Base-by-base conservation (phyloP, 2,113 vertebrate genomes). In the Lamprotornis superbus region DNA sequence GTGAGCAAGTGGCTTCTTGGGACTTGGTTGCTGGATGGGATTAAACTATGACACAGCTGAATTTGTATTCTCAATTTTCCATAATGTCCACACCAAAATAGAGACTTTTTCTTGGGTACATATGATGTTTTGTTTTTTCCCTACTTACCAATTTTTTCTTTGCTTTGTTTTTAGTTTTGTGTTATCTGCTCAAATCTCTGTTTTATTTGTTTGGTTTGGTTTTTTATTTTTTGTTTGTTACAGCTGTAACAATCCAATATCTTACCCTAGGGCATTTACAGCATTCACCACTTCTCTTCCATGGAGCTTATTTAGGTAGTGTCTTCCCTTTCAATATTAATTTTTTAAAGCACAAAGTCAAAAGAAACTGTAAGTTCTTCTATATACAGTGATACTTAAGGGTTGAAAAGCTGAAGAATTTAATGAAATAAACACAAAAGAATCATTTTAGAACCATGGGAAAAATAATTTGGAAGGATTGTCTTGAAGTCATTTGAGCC, bases 31-130 rank as follows among this genome's bases (percentile, higher is more conserved):
- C 50, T 49, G 19, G 21, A 35, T 73, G 35, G 11, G 11, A 42
- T 56, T 73, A 64, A 49, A 49, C 17, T 71, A 27, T 8, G 16
- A 56, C 17, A 19, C 8, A 73, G 70, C 47, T 95, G 35, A 69
- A 87, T 94, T 96, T 94, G 37, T 90, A 12, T 89, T 92, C 18
- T 96, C 37, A 27, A 9, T 59, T 96, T 82, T 84, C 11, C 7
- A 4, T 76, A 22, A 87, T 90, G 46, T 65, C 61, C 44, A 85
- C 50, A 68, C 12, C 49, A 61, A 93, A 76, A 81, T 39, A 87
- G 39, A 83, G 19, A 24, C 69, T 24, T 83, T 79, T 78, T 15
- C 84, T 83, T 89, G 12, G 60, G 47, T 46, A 44, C 13, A 17
- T 25, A 11, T 61, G 42, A 55, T 78, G 61, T 24, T 93, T 82